These are phyloP conservation scores for Austrolebias charrua DNA, from an alignment of 2,797 vertebrate genomes.

Conservation along the genomic window DNA sequence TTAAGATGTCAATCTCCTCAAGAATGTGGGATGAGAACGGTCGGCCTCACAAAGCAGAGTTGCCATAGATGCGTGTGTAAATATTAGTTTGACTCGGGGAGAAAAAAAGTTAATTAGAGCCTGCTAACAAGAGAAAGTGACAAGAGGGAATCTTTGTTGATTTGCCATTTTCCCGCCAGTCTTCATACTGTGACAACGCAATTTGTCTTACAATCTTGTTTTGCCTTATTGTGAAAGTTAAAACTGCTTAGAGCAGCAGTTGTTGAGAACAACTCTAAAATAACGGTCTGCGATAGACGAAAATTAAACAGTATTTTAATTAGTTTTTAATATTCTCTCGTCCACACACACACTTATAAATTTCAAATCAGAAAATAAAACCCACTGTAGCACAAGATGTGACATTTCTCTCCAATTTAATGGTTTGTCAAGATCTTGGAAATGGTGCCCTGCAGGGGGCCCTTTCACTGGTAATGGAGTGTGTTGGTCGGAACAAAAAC, in stretches of 20 bases:
- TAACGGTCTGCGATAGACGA: background rate
- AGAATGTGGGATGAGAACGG: slow-evolving; percentile 75
- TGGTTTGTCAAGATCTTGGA: slow-evolving; percentile 73
- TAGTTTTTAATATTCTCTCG: too few species aligned
- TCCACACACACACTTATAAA: slow-evolving; percentile 15
- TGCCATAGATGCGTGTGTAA: slow-evolving; percentile 80
- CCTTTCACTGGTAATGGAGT: slow-evolving; percentile 76
- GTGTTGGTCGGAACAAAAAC: slow-evolving; percentile 72
- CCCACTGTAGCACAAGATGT: slow-evolving; percentile 38
- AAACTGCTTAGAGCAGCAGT: slow-evolving; percentile 50
- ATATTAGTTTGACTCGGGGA: slow-evolving; percentile 77
- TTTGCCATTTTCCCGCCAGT: slow-evolving; percentile 59
- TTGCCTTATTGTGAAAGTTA: slow-evolving; percentile 38
- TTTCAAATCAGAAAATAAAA: slow-evolving; percentile 23
- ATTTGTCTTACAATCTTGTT: slow-evolving; percentile 37
- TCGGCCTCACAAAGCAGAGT: slow-evolving; percentile 74
- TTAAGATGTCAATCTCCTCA: slow-evolving; percentile 80
- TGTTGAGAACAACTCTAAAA: slow-evolving; percentile 8
- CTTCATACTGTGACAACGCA: slow-evolving; percentile 50
- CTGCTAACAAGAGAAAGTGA: slow-evolving; percentile 69
- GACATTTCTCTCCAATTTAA: slow-evolving; percentile 66
- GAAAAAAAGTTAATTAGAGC: slow-evolving; percentile 63
- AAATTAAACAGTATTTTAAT: too few species aligned
- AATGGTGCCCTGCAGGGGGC: slow-evolving; percentile 73
- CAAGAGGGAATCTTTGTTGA: slow-evolving; percentile 64